Evolutionary conservation across 2,113 vertebrate genomes (phyloP).

Genomic region (Pteropus alecto): DNA sequence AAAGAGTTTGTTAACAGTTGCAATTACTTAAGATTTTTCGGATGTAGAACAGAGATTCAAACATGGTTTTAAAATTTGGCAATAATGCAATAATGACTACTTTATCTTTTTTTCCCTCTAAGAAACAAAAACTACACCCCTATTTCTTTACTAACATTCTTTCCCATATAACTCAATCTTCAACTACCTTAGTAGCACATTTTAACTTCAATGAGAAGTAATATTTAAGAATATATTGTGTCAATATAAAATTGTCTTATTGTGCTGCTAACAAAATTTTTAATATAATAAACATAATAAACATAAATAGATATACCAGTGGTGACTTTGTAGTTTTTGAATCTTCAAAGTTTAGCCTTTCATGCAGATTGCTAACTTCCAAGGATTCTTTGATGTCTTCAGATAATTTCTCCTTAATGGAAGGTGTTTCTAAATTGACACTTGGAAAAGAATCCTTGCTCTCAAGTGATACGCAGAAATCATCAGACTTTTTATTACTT

Average conservation of each 20-base stretch:
- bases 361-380: background rate
- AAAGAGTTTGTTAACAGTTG: background rate
- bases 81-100: background rate
- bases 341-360: background rate
- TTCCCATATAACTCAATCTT: background rate
- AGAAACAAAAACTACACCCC: background rate
- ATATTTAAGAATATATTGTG: background rate
- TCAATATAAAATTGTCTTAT: conserved; percentile 25
- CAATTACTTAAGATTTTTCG: background rate
- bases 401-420: background rate
- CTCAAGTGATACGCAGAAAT: background rate
- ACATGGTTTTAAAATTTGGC: background rate
- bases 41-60: background rate
- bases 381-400: conserved; percentile 3
- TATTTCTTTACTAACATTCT: conserved; percentile 4
- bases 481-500: background rate
- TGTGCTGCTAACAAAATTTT: background rate
- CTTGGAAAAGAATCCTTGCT: conserved; percentile 21
- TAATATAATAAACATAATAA: background rate
- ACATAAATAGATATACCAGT: conserved; percentile 64
- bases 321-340: conserved; percentile 29
- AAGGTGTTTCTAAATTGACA: background rate
- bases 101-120: background rate
- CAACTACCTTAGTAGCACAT: background rate
- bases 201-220: background rate